A percentile compares a stretch with the other conserved stretches of the same genome.
Evolutionary conservation across 1,140 invertebrate species (phyloP).

Genomic region (Dreissena polymorpha): DNA sequence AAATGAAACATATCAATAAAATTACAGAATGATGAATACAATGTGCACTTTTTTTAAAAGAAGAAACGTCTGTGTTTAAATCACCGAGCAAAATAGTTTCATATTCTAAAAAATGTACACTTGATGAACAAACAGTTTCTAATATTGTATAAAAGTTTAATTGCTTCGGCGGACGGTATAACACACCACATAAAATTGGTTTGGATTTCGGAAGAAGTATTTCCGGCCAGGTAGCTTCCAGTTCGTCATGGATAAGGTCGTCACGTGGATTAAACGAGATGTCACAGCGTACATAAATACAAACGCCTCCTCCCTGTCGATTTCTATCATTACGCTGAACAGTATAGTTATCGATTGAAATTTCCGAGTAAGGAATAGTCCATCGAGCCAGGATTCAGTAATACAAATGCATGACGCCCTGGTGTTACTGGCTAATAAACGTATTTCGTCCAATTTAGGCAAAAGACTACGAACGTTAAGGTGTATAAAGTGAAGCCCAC

Average conservation of each 20-base stretch:
- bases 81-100: neutral
- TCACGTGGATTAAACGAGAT: constrained; percentile 10
- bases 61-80: constrained; percentile 1
- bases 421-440: constrained; percentile 5
- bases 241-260: neutral
- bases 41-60: neutral
- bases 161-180: constrained; percentile 5
- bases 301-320: neutral
- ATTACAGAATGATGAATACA: neutral
- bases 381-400: constrained; percentile 7
- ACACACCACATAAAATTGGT: neutral
- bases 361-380: neutral
- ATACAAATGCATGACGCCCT: neutral
- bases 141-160: neutral
- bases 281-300: constrained; percentile 9
- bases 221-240: constrained; percentile 2
- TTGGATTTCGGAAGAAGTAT: constrained; percentile 2
- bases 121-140: neutral
- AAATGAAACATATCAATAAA: constrained; percentile 16
- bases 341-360: neutral
- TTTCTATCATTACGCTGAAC: neutral
- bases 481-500: constrained; percentile 22
- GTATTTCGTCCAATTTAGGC: constrained; percentile 7
- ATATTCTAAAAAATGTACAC: neutral
- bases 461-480: constrained; percentile 12